A percentile compares a stretch with the other conserved stretches of the same genome.
Conservation (phyloP, 2,797 vertebrate genomes). For the Poliocrania exsul region DNA sequence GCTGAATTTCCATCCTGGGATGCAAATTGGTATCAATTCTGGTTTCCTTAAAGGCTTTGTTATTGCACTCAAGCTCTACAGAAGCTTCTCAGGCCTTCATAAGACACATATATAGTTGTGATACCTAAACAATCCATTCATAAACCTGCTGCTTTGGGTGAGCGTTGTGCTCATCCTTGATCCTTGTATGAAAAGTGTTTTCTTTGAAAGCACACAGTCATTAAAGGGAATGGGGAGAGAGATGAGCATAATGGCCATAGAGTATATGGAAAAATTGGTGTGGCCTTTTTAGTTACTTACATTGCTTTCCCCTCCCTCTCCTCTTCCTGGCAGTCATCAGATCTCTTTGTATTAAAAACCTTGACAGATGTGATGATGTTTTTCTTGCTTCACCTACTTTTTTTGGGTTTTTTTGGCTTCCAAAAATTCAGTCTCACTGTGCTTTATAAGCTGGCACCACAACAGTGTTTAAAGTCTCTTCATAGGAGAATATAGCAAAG, state of each 20-base stretch:
- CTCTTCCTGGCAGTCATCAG: neutral
- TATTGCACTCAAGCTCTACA: neutral
- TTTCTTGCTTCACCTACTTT: slow-evolving; percentile 6
- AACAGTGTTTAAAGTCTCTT: neutral
- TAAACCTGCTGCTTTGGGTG: neutral
- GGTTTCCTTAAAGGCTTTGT: neutral
- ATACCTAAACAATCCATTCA: neutral
- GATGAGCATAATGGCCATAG: neutral
- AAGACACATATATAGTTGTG: accelerated
- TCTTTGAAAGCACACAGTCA: neutral
- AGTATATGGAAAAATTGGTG: neutral
- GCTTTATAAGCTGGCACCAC: neutral
- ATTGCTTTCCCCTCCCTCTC: neutral
- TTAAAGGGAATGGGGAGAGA: neutral
- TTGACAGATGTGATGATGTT: neutral
- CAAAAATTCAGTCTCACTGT: neutral
- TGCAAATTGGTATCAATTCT: neutral
- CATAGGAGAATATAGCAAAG: neutral
- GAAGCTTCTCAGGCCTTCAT: neutral
- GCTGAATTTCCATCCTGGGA: neutral
- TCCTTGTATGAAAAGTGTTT: neutral
- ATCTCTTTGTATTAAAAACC: neutral
- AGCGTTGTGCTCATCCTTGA: neutral
- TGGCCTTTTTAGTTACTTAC: neutral
- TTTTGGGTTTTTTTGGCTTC: neutral